Percentiles rank a stretch among this genome's conserved stretches.
Evolutionary conservation across 2,113 vertebrate genomes (phyloP).

Genomic region (Zosterops japonicus): DNA sequence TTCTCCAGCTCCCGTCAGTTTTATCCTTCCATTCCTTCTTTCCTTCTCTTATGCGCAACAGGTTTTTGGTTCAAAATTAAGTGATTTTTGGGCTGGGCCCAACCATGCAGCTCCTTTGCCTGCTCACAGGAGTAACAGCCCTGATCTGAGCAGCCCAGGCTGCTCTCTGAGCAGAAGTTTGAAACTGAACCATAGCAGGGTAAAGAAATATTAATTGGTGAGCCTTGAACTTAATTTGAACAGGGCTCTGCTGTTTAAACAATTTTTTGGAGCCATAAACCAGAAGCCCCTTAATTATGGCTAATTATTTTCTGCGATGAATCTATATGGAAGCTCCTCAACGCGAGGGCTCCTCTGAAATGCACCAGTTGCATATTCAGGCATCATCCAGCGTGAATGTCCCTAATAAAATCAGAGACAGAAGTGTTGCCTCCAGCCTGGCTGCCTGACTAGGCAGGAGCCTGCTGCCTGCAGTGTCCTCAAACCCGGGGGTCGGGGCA

Average conservation of each 20-base stretch:
- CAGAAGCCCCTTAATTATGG: conserved; percentile 64
- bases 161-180: not conserved
- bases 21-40: not conserved
- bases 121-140: not conserved
- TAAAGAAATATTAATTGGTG: conserved; percentile 9
- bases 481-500: rapidly evolving
- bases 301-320: conserved; percentile 55
- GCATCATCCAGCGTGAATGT: not conserved
- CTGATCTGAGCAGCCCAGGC: not conserved
- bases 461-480: not conserved
- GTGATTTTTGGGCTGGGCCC: rapidly evolving
- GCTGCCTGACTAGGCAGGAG: not conserved
- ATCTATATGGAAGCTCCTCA: conserved; percentile 45
- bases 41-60: not conserved
- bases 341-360: conserved; percentile 36
- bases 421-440: not conserved
- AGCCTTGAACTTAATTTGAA: conserved; percentile 50
- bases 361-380: conserved; percentile 1
- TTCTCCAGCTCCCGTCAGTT: not conserved
- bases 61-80: not conserved
- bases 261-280: conserved; percentile 53
- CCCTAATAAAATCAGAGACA: not conserved
- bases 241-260: conserved; percentile 44
- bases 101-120: rapidly evolving
- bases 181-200: not conserved